Evolutionary conservation across 2,797 vertebrate species (phyloP), one percentile per base, ranked within the genome.

Genomic region (Petrocephalus sullivani): DNA sequence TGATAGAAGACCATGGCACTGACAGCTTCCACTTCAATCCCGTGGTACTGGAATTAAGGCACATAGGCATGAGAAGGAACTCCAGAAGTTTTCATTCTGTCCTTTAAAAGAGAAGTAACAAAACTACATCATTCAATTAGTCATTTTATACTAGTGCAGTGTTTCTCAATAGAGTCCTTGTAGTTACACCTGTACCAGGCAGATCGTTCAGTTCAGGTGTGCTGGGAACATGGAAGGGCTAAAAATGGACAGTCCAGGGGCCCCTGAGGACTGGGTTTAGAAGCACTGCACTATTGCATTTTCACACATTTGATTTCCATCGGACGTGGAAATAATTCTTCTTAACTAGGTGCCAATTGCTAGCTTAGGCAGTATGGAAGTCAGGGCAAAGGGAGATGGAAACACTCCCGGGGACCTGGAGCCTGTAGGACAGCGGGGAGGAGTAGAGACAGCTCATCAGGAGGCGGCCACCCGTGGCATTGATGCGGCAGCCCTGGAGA

Each of bases 401-500:
- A 21, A 51, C 41, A 53, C 41, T 81, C 33, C 46, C 4, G 6
- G 8, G 41, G 87, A 95, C 94, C 92, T 85, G 0, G 0, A 91
- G 89, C 54, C 49, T 0, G 0, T 95, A 92, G 1, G 94, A 93
- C 88, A 95, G 92, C 0, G 92, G 91, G 87, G 92, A 94, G 85
- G 89, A 91, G 4, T 95, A 95, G 49, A 92, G 91, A 0, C 93
- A 92, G 2, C 91, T 90, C 87, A 95, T 92, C 87, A 93, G 91
- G 57, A 94, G 93, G n/a, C 93, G 91, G 9, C 92, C 90, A 37
- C 89, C 88, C 0, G 90, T 94, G 8, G 93, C 92, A 87, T 91
- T 94, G 92, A 95, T 92, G 85, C 93, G 90, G 88, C 95, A 95
- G 21, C 94, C 94, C 81, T 94, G 90, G 37, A 92, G 92, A 54